Percentiles rank a stretch among this genome's conserved stretches.
Conservation (phyloP, 1,140 invertebrate genomes). For the Hestina assimilis region DNA sequence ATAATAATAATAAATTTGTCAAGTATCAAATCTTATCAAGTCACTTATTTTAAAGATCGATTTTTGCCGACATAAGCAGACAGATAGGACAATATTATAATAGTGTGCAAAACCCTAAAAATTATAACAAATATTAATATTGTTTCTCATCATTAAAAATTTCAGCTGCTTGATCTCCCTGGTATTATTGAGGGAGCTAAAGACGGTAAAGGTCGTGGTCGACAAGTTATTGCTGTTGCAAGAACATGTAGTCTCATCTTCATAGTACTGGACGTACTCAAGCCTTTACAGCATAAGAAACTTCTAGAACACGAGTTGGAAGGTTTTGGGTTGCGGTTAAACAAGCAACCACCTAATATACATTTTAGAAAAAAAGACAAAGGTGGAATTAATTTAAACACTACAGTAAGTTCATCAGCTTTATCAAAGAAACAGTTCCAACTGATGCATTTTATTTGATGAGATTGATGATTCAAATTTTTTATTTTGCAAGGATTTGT, state of each 20-base stretch:
- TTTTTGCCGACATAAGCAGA: too few relatives aligned
- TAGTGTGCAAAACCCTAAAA: too few relatives aligned
- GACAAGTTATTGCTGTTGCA: constrained; percentile 99
- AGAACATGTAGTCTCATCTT: constrained; percentile 98
- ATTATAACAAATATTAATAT: neutral
- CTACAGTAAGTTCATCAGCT: constrained; percentile 55
- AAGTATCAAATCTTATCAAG: too few relatives aligned
- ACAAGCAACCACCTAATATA: constrained; percentile 98
- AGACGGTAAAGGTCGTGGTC: constrained; percentile 98
- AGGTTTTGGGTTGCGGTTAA: constrained; percentile 98
- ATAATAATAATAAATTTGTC: too few relatives aligned
- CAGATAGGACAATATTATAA: too few relatives aligned
- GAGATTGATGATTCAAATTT: too few relatives aligned
- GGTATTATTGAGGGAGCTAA: constrained; percentile 99
- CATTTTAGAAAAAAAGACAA: constrained; percentile 98
- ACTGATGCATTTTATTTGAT: too few relatives aligned
- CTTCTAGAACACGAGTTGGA: constrained; percentile 99
- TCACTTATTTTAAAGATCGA: too few relatives aligned
- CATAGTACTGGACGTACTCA: constrained; percentile 98
- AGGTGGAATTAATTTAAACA: constrained; percentile 83
- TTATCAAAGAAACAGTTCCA: too few relatives aligned
- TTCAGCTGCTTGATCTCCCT: constrained; percentile 96
- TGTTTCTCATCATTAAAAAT: neutral
- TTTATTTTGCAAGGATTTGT: too few relatives aligned
- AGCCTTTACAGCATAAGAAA: constrained; percentile 97